These are phyloP conservation scores for Crotalus viridis DNA, from an alignment of 2,113 vertebrate genomes.

Conservation along the genomic window DNA sequence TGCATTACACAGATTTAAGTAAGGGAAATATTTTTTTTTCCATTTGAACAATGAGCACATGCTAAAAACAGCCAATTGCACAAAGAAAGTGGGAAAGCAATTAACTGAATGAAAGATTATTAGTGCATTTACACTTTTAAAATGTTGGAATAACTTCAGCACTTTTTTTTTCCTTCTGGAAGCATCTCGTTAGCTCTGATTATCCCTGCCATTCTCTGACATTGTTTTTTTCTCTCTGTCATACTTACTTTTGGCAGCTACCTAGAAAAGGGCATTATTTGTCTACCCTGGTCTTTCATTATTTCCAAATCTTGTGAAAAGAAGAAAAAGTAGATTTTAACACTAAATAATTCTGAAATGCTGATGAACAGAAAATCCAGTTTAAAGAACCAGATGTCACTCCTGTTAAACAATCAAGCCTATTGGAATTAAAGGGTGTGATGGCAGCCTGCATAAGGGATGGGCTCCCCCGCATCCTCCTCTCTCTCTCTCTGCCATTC, in stretches of 20 bases:
- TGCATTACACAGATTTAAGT: no score
- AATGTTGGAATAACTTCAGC: constrained; percentile 22
- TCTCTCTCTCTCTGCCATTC: neutral
- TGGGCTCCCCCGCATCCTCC: neutral
- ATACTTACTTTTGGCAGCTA: constrained; percentile 35
- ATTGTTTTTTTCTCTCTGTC: constrained; percentile 37
- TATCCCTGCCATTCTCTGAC: constrained; percentile 24
- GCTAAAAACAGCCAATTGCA: constrained; percentile 8
- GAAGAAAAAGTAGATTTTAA: constrained; percentile 52
- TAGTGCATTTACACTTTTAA: constrained; percentile 23
- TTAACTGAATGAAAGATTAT: constrained; percentile 25
- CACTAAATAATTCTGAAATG: constrained; percentile 34
- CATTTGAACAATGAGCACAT: constrained; percentile 1
- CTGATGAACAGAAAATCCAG: neutral
- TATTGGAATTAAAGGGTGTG: neutral
- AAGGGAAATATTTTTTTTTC: neutral
- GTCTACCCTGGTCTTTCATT: constrained; percentile 42
- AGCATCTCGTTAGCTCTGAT: constrained; percentile 27
- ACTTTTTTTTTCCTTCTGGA: constrained; percentile 12
- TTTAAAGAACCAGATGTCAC: neutral
- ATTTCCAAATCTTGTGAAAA: constrained; percentile 49
- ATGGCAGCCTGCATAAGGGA: neutral
- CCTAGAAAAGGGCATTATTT: constrained; percentile 47
- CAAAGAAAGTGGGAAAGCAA: constrained; percentile 6
- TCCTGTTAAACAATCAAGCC: neutral